These are phyloP conservation scores for Cephus cinctus DNA, from an alignment of 1,140 invertebrate species.

Conservation along the genomic window DNA sequence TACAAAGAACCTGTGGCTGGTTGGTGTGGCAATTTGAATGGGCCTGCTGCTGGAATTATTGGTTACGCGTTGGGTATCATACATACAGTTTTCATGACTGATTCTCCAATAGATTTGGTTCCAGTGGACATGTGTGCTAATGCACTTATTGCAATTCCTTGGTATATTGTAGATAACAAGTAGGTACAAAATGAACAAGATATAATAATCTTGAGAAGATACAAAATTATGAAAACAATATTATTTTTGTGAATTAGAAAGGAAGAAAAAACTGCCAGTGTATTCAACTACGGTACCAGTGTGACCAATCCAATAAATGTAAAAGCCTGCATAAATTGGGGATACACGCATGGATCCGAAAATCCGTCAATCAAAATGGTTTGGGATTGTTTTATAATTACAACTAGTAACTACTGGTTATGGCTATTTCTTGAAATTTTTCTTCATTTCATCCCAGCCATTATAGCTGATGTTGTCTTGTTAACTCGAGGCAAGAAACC, in stretches of 20 bases:
- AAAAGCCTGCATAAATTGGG: no score
- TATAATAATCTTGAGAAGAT: background rate
- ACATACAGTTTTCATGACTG: background rate
- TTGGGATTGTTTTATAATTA: conserved; percentile 21
- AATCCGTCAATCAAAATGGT: conserved; percentile 5
- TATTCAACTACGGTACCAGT: conserved; percentile 55
- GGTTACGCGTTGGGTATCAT: conserved; percentile 51
- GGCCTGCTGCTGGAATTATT: conserved; percentile 52
- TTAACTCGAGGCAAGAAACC: conserved; percentile 60
- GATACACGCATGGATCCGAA: conserved; percentile 50
- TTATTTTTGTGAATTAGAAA: background rate
- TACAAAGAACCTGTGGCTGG: conserved; percentile 67
- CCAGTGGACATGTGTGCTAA: conserved; percentile 59
- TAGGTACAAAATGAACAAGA: conserved; percentile 3
- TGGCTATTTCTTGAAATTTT: conserved; percentile 39
- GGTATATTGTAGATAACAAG: conserved; percentile 60
- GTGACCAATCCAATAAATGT: conserved; percentile 56
- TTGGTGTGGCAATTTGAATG: conserved; percentile 85
- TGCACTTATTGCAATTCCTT: conserved; percentile 70
- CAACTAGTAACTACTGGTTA: conserved; percentile 31
- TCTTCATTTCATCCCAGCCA: conserved; percentile 63
- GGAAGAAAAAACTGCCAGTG: background rate
- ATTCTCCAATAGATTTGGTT: background rate
- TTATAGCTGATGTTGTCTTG: conserved; percentile 57
- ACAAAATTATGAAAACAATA: background rate